phyloP scores from a whole-genome alignment of 2,113 vertebrate species.

The Notarius quadriscutis region DNA sequence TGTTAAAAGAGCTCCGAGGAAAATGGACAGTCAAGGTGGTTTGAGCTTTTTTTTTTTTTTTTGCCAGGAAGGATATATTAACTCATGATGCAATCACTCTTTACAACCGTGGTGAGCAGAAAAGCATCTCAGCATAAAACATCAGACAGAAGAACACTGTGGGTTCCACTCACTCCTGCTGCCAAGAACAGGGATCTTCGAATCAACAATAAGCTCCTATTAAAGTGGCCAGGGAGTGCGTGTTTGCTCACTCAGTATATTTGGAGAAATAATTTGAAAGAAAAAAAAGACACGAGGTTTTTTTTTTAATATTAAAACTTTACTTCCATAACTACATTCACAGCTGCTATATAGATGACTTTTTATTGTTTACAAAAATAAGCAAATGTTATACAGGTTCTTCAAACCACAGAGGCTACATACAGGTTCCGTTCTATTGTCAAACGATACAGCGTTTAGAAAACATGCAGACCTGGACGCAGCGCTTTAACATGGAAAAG shows the following conservation, averaged over 20 bases:
- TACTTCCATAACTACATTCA: slow-evolving; percentile 57
- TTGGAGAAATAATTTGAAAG: neutral
- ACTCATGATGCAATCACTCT: too few relatives aligned
- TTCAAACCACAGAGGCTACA: slow-evolving; percentile 72
- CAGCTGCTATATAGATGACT: slow-evolving; percentile 53
- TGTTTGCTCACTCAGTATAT: neutral
- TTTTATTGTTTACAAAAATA: slow-evolving; percentile 57
- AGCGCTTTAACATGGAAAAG: slow-evolving; percentile 82
- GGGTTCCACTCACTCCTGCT: too few relatives aligned
- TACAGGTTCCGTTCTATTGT: slow-evolving; percentile 79
- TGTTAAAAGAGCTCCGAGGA: too few relatives aligned
- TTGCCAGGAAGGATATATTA: too few relatives aligned
- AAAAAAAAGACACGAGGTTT: neutral
- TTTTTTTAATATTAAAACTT: slow-evolving; percentile 56
- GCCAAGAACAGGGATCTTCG: too few relatives aligned
- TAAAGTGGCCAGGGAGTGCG: too few relatives aligned
- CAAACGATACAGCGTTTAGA: slow-evolving; percentile 79
- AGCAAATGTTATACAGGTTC: slow-evolving; percentile 52
- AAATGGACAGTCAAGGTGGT: too few relatives aligned
- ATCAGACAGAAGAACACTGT: too few relatives aligned
- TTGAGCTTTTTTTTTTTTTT: too few relatives aligned
- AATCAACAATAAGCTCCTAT: too few relatives aligned
- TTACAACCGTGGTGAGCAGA: too few relatives aligned
- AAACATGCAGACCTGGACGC: slow-evolving; percentile 86
- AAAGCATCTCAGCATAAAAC: neutral